A percentile compares a stretch with the other conserved stretches of the same genome.
Conservation (phyloP, 2,888 invertebrate genomes). For the Chironomus riparius region DNA sequence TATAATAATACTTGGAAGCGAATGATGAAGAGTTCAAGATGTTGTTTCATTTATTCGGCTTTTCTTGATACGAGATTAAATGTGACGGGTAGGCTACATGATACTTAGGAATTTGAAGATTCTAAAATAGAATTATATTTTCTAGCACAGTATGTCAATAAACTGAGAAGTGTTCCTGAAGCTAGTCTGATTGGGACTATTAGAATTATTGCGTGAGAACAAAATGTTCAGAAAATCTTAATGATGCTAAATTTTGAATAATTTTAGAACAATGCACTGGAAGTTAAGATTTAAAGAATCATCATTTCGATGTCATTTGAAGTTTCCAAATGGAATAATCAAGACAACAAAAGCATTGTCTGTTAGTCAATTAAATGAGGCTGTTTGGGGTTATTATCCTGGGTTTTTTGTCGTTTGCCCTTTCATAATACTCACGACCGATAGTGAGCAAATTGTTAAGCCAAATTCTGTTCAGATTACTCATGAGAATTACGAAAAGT, state of each 20-base stretch:
- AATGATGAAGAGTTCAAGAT: conserved; percentile 28
- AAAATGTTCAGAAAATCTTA: neutral
- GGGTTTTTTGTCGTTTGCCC: conserved; percentile 42
- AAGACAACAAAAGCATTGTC: conserved; percentile 33
- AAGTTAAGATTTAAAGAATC: no score
- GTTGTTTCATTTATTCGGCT: conserved; percentile 41
- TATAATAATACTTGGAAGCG: neutral
- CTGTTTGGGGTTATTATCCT: conserved; percentile 43
- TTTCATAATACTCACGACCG: conserved; percentile 27
- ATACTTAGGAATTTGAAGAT: neutral
- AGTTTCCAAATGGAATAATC: neutral
- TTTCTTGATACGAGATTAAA: conserved; percentile 41
- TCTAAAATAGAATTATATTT: neutral
- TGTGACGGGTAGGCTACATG: conserved; percentile 29
- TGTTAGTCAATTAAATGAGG: conserved; percentile 42
- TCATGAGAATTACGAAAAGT: neutral
- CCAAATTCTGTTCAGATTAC: neutral
- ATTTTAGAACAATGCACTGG: neutral
- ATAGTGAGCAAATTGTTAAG: neutral
- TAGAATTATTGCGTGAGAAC: conserved; percentile 34
- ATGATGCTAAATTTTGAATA: neutral
- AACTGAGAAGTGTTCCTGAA: conserved; percentile 28
- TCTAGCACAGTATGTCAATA: conserved; percentile 6
- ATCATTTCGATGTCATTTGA: neutral
- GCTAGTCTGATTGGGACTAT: conserved; percentile 33